A percentile compares a stretch with the other conserved stretches of the same genome.
Evolutionary conservation across 2,797 vertebrate genomes (phyloP).

Genomic region (Crypturellus tataupa): DNA sequence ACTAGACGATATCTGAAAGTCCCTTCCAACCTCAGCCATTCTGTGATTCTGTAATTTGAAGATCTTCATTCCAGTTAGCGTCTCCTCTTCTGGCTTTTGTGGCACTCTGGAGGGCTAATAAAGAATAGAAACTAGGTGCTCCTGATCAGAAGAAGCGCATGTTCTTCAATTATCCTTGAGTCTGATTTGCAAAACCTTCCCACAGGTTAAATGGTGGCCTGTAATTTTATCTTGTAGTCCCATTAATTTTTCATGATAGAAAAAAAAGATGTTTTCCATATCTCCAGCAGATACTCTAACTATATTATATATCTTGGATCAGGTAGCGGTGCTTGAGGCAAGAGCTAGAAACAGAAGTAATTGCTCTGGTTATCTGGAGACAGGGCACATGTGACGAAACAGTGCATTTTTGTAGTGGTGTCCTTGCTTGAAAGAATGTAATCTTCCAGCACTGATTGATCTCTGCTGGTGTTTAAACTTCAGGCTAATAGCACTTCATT

Average conservation of each 20-base stretch:
- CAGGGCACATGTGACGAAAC: neutral
- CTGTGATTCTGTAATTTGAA: neutral
- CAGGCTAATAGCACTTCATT: neutral
- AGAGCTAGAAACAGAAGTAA: constrained; percentile 7
- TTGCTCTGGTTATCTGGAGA: constrained; percentile 25
- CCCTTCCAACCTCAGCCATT: too few species aligned
- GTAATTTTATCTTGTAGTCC: constrained; percentile 35
- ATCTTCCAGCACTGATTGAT: neutral
- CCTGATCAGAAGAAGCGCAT: neutral
- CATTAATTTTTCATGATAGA: neutral
- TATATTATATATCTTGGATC: neutral
- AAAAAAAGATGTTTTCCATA: neutral
- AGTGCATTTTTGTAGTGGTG: neutral
- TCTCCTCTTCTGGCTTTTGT: neutral
- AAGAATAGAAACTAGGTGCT: neutral
- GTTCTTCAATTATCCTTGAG: neutral
- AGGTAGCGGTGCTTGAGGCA: neutral
- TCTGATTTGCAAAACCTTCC: constrained; percentile 15
- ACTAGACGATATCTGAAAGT: too few species aligned
- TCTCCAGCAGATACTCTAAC: constrained; percentile 46
- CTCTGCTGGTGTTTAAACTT: constrained; percentile 13
- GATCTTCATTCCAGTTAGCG: neutral
- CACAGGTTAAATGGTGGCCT: constrained; percentile 43
- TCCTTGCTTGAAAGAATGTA: neutral
- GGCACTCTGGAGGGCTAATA: neutral